Evolutionary conservation across 2,113 vertebrate species (phyloP).

Genomic region (Centropus unirufus): DNA sequence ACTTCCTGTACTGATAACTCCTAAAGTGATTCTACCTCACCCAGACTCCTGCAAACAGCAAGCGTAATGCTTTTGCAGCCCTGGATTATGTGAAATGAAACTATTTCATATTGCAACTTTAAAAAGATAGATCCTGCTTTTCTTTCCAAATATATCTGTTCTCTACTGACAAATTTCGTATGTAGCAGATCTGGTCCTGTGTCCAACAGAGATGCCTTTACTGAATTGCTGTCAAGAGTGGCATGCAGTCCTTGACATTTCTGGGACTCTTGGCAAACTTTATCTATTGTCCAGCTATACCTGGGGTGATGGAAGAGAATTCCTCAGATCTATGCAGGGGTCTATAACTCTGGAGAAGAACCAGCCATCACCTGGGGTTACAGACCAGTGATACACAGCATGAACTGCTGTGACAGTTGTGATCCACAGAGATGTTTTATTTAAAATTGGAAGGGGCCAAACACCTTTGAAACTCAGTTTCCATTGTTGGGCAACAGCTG

Average conservation of each 20-base stretch:
- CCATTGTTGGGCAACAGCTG: fast-evolving
- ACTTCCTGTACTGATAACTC: no score
- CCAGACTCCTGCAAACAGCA: not conserved
- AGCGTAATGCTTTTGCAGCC: not conserved
- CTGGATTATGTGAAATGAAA: not conserved
- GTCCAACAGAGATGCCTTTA: not conserved
- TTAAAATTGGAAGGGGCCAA: not conserved
- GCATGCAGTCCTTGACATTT: not conserved
- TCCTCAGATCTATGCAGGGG: fast-evolving
- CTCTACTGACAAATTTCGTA: not conserved
- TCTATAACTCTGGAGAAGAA: not conserved
- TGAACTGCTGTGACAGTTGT: not conserved
- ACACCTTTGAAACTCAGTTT: not conserved
- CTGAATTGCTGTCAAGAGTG: not conserved
- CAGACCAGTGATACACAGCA: not conserved
- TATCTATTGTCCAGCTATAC: not conserved
- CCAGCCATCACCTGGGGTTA: not conserved
- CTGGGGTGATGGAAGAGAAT: not conserved
- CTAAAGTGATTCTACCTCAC: not conserved
- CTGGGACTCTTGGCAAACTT: not conserved
- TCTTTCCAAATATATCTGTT: not conserved
- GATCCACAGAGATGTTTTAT: not conserved
- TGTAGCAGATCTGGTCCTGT: not conserved
- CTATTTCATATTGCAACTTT: not conserved
- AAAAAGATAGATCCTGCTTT: not conserved